Evolutionary conservation across 1,140 invertebrate genomes (phyloP).

Genomic region (Penaeus indicus): DNA sequence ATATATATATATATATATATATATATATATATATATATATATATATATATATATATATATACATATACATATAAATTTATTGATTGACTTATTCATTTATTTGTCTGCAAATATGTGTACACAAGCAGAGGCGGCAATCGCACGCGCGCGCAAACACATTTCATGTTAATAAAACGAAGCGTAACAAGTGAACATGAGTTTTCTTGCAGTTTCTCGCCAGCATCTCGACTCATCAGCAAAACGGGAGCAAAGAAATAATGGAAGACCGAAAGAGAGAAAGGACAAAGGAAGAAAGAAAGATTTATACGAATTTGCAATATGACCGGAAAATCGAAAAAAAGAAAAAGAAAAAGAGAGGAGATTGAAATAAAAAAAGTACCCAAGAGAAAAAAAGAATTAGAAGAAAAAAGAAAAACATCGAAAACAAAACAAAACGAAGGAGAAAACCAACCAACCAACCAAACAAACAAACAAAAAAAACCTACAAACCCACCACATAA

Average conservation of each 20-base stretch:
- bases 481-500: neutral
- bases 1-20: conserved; percentile 28
- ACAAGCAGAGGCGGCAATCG: too few species aligned
- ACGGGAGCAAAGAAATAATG: too few species aligned
- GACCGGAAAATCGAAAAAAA: neutral
- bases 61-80: conserved; percentile 10
- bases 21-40: neutral
- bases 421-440: neutral
- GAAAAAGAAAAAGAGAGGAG: neutral
- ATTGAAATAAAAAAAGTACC: neutral
- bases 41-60: conserved; percentile 1
- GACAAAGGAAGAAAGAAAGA: neutral
- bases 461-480: neutral
- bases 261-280: neutral
- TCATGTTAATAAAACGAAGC: too few species aligned
- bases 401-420: neutral
- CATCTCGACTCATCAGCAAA: too few species aligned
- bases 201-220: too few species aligned
- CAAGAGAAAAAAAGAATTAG: neutral
- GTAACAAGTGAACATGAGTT: too few species aligned
- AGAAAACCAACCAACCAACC: neutral
- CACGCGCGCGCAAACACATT: too few species aligned
- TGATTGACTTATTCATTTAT: neutral
- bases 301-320: neutral
- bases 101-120: neutral